These are phyloP conservation scores for Diorhabda sublineata DNA, from an alignment of 1,140 invertebrate genomes.

Conservation along the genomic window DNA sequence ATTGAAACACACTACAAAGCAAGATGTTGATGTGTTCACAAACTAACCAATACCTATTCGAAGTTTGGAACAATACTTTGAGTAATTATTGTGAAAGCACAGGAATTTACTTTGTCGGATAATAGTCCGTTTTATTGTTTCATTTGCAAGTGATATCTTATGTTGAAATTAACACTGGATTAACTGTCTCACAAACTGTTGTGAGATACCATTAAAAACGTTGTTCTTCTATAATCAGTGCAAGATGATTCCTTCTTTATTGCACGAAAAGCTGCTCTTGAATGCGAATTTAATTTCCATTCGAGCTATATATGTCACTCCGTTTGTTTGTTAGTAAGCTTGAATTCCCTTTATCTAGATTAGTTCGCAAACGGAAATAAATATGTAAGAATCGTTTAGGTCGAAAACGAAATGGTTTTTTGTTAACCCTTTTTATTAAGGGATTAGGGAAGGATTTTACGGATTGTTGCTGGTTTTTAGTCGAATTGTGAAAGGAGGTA, in stretches of 20 bases:
- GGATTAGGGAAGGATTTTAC: neutral
- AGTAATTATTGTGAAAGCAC: too few species aligned
- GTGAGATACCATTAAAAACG: conserved; percentile 9
- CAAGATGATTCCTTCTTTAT: conserved; percentile 8
- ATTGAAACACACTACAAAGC: too few species aligned
- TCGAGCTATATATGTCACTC: neutral
- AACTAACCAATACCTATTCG: too few species aligned
- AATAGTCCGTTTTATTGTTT: too few species aligned
- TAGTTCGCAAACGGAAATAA: conserved; percentile 2
- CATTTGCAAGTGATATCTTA: neutral
- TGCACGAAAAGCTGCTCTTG: neutral
- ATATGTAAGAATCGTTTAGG: neutral
- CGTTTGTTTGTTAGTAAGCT: conserved; percentile 2
- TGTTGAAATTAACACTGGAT: conserved; percentile 8
- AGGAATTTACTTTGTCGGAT: too few species aligned
- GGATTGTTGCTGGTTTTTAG: neutral
- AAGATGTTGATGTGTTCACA: too few species aligned
- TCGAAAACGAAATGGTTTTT: neutral
- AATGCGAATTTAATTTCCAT: neutral
- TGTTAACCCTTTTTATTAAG: conserved; percentile 2
- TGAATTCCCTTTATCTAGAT: conserved; percentile 2
- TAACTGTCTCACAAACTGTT: conserved; percentile 8
- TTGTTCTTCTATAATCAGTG: conserved; percentile 6
- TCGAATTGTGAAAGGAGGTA: neutral
- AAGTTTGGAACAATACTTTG: too few species aligned